Conservation (phyloP, 2,113 vertebrate genomes). For the Trematocara variabile region DNA sequence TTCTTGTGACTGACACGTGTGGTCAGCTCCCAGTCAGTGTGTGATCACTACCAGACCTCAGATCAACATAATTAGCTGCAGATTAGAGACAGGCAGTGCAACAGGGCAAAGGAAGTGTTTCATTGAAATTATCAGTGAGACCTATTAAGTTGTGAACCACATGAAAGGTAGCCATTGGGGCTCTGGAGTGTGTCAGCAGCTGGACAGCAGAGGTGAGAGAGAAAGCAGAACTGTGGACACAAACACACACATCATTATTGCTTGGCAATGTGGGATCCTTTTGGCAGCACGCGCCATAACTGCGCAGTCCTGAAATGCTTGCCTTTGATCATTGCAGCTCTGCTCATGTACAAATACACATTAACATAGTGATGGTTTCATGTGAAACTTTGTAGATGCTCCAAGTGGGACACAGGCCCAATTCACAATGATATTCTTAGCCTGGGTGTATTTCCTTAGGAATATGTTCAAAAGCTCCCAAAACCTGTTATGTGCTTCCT, state of each 20-base stretch:
- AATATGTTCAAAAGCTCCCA: neutral
- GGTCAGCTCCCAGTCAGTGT: conserved; percentile 26
- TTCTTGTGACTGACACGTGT: conserved; percentile 48
- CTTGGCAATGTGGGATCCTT: conserved; percentile 56
- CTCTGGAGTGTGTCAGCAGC: conserved; percentile 62
- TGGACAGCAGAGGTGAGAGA: conserved; percentile 33
- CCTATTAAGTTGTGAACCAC: conserved; percentile 67
- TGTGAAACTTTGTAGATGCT: neutral
- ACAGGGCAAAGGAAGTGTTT: conserved; percentile 68
- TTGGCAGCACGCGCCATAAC: conserved; percentile 36
- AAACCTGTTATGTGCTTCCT: neutral
- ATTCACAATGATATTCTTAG: conserved; percentile 10
- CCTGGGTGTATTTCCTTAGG: neutral
- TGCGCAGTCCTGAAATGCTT: neutral
- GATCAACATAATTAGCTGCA: conserved; percentile 67
- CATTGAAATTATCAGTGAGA: conserved; percentile 71
- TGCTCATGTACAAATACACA: conserved; percentile 7
- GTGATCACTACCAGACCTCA: conserved; percentile 65
- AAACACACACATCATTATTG: conserved; percentile 12
- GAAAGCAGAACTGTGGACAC: conserved; percentile 42
- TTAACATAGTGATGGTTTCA: neutral
- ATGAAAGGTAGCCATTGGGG: conserved; percentile 54
- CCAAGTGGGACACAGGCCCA: conserved; percentile 16
- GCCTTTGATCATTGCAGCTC: conserved; percentile 32
- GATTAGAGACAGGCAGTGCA: conserved; percentile 37